Evolutionary conservation across 2,888 invertebrate genomes (phyloP).

Genomic region (Ormyrus rosae): DNA sequence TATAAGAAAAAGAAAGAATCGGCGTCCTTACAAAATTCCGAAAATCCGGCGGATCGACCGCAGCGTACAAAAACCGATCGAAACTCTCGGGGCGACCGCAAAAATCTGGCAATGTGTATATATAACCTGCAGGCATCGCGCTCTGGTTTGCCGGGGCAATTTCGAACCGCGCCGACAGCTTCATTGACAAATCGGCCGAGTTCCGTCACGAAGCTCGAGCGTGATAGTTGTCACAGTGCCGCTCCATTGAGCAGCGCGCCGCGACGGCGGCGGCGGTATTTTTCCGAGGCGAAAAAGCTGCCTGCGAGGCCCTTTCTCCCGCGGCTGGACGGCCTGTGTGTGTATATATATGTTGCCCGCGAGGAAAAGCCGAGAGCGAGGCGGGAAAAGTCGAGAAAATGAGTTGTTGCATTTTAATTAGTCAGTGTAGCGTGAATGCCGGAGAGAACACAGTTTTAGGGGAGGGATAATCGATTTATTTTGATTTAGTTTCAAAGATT

Average conservation of each 20-base stretch:
- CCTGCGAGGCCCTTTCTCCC: background rate
- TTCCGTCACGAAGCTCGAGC: constrained; percentile 36
- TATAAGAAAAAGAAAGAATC: no score
- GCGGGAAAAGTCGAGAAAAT: no score
- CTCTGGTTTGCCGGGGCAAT: background rate
- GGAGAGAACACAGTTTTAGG: no score
- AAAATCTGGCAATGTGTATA: background rate
- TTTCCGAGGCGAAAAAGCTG: background rate
- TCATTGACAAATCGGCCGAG: constrained; percentile 56
- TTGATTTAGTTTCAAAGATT: no score
- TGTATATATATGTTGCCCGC: no score
- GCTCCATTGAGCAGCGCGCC: constrained; percentile 40
- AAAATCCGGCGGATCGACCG: background rate
- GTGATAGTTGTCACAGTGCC: constrained; percentile 43
- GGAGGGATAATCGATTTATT: no score
- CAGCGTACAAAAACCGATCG: background rate
- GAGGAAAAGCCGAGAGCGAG: no score
- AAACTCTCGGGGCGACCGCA: background rate
- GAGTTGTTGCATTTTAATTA: no score
- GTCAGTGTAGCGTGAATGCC: no score
- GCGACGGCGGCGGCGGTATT: background rate
- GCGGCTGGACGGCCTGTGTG: no score
- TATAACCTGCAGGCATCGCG: background rate
- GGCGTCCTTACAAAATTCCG: no score
- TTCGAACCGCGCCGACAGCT: background rate